These are phyloP conservation scores for Turdus rufiventris DNA, from an alignment of 2,113 vertebrate genomes.

Conservation along the genomic window DNA sequence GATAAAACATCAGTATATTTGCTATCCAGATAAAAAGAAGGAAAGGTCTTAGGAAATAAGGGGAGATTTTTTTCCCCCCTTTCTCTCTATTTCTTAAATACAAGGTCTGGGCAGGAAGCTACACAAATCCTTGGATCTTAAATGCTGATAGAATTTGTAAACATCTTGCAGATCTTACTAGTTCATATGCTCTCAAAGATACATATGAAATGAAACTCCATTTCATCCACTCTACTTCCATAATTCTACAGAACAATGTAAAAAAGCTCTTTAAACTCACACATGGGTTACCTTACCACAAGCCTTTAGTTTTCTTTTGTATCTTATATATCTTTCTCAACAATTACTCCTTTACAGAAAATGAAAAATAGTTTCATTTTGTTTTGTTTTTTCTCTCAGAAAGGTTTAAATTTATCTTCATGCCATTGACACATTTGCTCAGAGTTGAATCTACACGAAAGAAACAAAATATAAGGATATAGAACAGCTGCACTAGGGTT, in stretches of 20 bases:
- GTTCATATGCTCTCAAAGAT: background rate
- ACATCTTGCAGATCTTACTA: background rate
- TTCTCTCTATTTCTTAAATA: background rate
- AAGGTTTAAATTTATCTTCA: background rate
- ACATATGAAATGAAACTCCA: background rate
- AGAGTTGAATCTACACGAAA: background rate
- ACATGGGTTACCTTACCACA: background rate
- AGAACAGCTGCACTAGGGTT: background rate
- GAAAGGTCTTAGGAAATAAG: background rate
- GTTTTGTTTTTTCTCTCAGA: background rate
- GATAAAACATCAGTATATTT: background rate
- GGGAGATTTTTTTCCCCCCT: accelerated
- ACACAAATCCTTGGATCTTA: background rate
- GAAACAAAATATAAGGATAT: background rate
- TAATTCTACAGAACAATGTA: background rate
- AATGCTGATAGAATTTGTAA: background rate
- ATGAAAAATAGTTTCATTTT: background rate
- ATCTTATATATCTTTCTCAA: background rate
- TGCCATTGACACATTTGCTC: background rate
- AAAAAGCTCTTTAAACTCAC: background rate
- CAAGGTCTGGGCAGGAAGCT: background rate
- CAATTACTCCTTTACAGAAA: background rate
- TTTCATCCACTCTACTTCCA: background rate
- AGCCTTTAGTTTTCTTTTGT: background rate
- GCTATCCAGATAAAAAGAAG: background rate